These are phyloP conservation scores for Troilus luridus DNA, from an alignment of 2,888 invertebrate species.

Conservation along the genomic window DNA sequence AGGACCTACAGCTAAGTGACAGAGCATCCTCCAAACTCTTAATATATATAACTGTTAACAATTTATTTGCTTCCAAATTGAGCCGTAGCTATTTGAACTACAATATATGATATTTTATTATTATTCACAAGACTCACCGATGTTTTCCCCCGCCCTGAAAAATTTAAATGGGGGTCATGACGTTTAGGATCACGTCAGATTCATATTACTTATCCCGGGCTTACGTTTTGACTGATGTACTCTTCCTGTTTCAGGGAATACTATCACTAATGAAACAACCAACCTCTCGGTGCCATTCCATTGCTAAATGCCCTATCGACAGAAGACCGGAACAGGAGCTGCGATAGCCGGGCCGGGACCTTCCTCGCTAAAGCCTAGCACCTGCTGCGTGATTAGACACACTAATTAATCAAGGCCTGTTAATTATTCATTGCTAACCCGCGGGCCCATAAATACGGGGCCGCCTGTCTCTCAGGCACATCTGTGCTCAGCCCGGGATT, in stretches of 20 bases:
- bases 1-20: no score
- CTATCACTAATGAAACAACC: background rate
- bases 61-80: no score
- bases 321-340: background rate
- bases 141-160: no score
- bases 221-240: constrained; percentile 10
- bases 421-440: constrained; percentile 46
- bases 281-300: background rate
- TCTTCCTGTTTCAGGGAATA: background rate
- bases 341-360: background rate
- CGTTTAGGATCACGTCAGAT: background rate
- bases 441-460: constrained; percentile 24
- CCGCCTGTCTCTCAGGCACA: constrained; percentile 43
- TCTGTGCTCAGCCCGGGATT: constrained; percentile 18
- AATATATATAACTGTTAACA: no score
- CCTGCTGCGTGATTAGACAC: constrained; percentile 42
- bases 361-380: constrained; percentile 23
- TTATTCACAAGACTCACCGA: no score
- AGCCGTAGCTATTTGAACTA: no score
- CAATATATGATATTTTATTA: no score
- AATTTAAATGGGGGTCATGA: background rate
- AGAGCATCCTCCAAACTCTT: no score
- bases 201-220: background rate
- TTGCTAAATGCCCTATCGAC: background rate
- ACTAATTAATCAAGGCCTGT: constrained; percentile 49